Evolutionary conservation across 35 echinoderm and acorn worm genomes (phyloP), one percentile per base, ranked within the genome.

Genomic region (Hemicentrotus pulcherrimus): DNA sequence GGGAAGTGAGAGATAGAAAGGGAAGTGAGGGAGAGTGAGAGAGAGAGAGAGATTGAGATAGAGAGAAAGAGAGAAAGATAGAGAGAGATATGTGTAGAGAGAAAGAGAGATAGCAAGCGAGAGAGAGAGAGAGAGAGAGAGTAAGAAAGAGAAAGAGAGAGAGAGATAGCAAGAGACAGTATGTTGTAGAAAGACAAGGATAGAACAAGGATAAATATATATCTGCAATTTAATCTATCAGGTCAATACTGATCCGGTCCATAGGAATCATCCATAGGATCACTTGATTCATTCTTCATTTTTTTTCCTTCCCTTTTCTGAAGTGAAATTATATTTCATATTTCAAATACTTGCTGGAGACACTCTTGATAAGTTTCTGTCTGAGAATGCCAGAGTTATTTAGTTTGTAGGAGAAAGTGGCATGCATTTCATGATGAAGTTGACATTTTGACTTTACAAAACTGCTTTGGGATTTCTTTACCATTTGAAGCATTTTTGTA

Each of bases 361-460:
- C 65, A 78, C 65, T 28, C 65, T 78, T 78, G 65, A 78, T 78
- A 78, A 78, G 65, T 22, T 78, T 78, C 65, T 78, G 65, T 78
- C 65, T 78, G 65, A 78, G 65, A 78, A 78, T 78, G 65, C 65
- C 65, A 78, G 65, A 78, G 65, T 78, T 78, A 78, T 78, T 78
- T 78, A 78, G 65, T 78, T 78, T 1, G 65, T 78, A 78, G 65
- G 22, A 78, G 65, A 28, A 78, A 78, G 19, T 78, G 65, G 65
- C 65, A 78, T 78, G 65, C 65, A n/a, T 78, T 78, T 78, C 65
- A 78, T 78, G 65, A 78, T 78, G 65, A 78, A 18, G 65, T 78
- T 78, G 65, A 78, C 65, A 78, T 78, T 78, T 78, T 78, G 65
- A 78, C 65, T 78, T 78, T 28, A 78, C 22, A 78, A 78, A 78